A percentile compares a stretch with the other conserved stretches of the same genome.
phyloP scores from a whole-genome alignment of 2,113 vertebrate genomes.

The Fregetta grallaria region DNA sequence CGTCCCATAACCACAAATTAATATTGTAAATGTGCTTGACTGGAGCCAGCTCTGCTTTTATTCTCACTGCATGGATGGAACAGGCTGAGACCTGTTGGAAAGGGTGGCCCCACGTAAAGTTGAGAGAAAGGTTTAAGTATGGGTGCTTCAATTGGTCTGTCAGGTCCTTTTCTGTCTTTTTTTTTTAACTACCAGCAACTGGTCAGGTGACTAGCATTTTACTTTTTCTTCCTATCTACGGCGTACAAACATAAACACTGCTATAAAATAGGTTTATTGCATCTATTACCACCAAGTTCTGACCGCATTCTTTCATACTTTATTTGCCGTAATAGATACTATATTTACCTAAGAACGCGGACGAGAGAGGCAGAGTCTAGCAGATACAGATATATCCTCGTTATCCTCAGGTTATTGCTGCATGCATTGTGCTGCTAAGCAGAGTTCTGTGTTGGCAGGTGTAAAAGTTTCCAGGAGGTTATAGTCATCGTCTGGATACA shows the following conservation, averaged over 20 bases:
- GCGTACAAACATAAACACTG: not conserved
- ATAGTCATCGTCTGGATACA: not conserved
- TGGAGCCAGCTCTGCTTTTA: not conserved
- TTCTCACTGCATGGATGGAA: accelerated
- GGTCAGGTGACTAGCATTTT: not conserved
- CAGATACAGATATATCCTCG: not conserved
- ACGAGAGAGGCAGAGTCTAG: not conserved
- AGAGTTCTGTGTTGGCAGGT: not conserved
- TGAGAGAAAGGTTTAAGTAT: not conserved
- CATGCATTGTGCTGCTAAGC: not conserved
- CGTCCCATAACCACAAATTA: accelerated
- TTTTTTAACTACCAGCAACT: not conserved
- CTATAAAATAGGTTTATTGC: not conserved
- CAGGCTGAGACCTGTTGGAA: not conserved
- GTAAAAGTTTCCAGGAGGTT: not conserved
- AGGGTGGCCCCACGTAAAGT: accelerated
- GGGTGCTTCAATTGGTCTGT: not conserved
- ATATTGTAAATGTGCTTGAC: not conserved
- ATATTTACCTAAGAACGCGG: not conserved
- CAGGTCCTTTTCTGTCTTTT: not conserved
- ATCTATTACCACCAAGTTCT: not conserved
- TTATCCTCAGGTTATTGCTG: not conserved
- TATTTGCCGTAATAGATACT: not conserved
- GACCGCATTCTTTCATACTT: not conserved
- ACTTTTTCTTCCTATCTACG: not conserved